A percentile compares a stretch with the other conserved stretches of the same genome.
These are phyloP conservation scores for Eubasilissa regina DNA, from an alignment of 1,140 invertebrate genomes.

Conservation along the genomic window DNA sequence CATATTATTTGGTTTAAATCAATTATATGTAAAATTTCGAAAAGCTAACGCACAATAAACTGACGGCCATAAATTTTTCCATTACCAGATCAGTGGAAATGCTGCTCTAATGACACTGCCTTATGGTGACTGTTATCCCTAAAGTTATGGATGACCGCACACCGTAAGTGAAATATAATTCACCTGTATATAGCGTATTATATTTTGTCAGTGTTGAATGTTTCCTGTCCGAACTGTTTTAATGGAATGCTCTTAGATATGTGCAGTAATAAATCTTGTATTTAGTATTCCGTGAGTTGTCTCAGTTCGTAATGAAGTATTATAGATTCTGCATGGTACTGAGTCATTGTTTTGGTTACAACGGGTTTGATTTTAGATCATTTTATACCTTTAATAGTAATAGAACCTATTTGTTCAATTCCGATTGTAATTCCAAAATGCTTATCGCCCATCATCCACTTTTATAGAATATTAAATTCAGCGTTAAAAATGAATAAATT, in stretches of 20 bases:
- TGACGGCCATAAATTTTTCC: conserved; percentile 46
- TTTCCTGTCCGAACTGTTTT: neutral
- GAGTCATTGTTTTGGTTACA: conserved; percentile 18
- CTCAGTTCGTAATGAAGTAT: neutral
- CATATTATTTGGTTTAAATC: conserved; percentile 40
- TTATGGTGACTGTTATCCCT: conserved; percentile 57
- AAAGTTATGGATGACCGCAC: conserved; percentile 60
- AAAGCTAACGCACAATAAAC: conserved; percentile 25
- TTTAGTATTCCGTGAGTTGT: conserved; percentile 5
- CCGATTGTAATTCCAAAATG: too few relatives aligned
- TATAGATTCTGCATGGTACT: conserved; percentile 21
- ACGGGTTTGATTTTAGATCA: neutral
- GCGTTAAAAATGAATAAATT: too few relatives aligned
- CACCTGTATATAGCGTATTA: conserved; percentile 43
- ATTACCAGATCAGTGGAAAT: conserved; percentile 46
- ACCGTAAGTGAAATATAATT: conserved; percentile 57
- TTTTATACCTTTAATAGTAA: too few relatives aligned
- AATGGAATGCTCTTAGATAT: conserved; percentile 14
- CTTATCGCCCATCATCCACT: too few relatives aligned
- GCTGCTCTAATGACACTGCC: conserved; percentile 51
- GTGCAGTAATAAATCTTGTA: conserved; percentile 2
- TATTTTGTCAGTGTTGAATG: conserved; percentile 21
- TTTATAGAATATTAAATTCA: too few relatives aligned
- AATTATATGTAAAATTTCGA: conserved; percentile 16
- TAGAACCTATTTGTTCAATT: too few relatives aligned